A percentile compares a stretch with the other conserved stretches of the same genome.
phyloP scores from a whole-genome alignment of 1,140 invertebrate genomes.

The Atopsyche davidsoni region DNA sequence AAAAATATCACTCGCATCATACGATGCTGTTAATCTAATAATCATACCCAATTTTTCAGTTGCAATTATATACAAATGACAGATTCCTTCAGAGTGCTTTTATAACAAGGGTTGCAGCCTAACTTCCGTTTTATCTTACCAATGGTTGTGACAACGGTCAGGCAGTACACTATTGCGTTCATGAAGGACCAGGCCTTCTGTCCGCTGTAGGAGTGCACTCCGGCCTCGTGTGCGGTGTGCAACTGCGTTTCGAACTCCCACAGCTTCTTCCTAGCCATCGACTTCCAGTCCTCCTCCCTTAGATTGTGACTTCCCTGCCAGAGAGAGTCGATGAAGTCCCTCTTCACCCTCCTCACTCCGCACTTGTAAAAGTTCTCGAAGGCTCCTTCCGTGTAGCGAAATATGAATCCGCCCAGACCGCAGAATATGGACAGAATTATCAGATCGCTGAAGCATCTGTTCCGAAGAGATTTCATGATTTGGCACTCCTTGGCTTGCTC shows the following conservation, averaged over 20 bases:
- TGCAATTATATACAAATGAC: too few species aligned
- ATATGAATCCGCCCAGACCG: slow-evolving; percentile 71
- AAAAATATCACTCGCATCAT: background rate
- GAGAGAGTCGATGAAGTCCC: slow-evolving; percentile 75
- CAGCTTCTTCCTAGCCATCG: slow-evolving; percentile 69
- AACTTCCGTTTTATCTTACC: slow-evolving; percentile 61
- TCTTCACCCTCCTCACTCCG: slow-evolving; percentile 75
- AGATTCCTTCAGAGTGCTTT: background rate
- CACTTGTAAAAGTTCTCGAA: slow-evolving; percentile 84
- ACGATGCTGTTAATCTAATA: too few species aligned
- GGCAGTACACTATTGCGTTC: slow-evolving; percentile 86
- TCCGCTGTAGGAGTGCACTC: slow-evolving; percentile 72
- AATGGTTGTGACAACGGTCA: slow-evolving; percentile 90
- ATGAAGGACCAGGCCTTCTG: slow-evolving; percentile 86
- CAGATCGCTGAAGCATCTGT: slow-evolving; percentile 60
- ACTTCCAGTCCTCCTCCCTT: slow-evolving; percentile 83
- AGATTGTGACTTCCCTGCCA: slow-evolving; percentile 75
- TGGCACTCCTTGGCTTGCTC: slow-evolving; percentile 53
- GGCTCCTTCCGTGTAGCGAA: slow-evolving; percentile 71
- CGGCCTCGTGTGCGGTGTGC: slow-evolving; percentile 74
- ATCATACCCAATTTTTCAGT: too few species aligned
- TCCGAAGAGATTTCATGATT: slow-evolving; percentile 52
- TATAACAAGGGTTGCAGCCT: background rate
- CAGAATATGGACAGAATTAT: slow-evolving; percentile 64
- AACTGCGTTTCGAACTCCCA: slow-evolving; percentile 83